Evolutionary conservation across 2,113 vertebrate species (phyloP).

Genomic region (Upupa epops): DNA sequence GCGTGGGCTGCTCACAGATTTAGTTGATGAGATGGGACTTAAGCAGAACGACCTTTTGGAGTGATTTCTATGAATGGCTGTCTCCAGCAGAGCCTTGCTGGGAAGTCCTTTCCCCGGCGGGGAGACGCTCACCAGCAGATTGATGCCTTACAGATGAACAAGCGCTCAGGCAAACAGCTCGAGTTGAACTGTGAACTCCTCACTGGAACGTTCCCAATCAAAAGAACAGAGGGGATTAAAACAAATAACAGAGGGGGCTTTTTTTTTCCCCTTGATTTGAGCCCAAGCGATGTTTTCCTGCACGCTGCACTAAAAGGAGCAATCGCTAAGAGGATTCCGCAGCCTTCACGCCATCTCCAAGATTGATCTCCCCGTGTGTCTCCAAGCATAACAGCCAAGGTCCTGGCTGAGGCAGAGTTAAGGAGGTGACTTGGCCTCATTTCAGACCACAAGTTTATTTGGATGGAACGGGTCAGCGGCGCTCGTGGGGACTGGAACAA

Average conservation of each 20-base stretch:
- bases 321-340: not conserved
- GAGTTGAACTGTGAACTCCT: not conserved
- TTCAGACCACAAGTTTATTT: conserved; percentile 22
- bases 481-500: not conserved
- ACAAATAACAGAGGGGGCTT: not conserved
- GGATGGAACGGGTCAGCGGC: not conserved
- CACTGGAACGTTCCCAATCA: not conserved
- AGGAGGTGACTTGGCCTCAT: not conserved
- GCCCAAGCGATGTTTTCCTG: not conserved
- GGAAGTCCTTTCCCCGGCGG: not conserved
- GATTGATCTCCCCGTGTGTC: not conserved
- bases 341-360: not conserved
- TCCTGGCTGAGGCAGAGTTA: not conserved
- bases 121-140: not conserved
- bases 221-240: not conserved
- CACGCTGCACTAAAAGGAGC: not conserved
- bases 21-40: not conserved
- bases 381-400: not conserved
- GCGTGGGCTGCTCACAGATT: not conserved
- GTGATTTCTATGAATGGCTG: not conserved
- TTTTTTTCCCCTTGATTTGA: not conserved
- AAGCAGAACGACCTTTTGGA: not conserved
- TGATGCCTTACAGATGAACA: conserved; percentile 15
- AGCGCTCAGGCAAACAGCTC: not conserved
- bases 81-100: conserved; percentile 19